phyloP scores from a whole-genome alignment of 2,888 invertebrate genomes.

The Eurytoma californica region DNA sequence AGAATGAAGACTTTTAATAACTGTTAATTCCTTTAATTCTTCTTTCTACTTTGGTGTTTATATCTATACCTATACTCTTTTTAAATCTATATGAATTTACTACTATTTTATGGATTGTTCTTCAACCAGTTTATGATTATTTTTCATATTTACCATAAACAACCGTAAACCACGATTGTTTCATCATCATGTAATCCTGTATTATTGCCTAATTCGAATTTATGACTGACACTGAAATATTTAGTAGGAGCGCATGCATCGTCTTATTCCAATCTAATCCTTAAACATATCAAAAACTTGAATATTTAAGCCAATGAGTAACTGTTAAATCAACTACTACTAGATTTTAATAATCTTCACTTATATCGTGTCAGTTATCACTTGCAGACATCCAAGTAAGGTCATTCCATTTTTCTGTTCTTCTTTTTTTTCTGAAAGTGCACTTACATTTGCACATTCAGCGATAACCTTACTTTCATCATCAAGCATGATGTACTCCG shows the following conservation, averaged over 20 bases:
- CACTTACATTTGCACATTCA: slow-evolving; percentile 43
- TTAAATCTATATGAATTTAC: slow-evolving; percentile 20
- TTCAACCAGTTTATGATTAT: slow-evolving; percentile 21
- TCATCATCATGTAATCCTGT: slow-evolving; percentile 5
- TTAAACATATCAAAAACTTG: not conserved
- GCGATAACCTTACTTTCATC: slow-evolving; percentile 36
- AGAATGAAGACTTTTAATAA: slow-evolving; percentile 43
- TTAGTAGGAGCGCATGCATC: not conserved
- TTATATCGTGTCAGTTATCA: slow-evolving; percentile 32
- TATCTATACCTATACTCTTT: slow-evolving; percentile 28
- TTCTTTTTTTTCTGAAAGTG: slow-evolving; percentile 23
- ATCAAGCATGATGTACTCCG: slow-evolving; percentile 50
- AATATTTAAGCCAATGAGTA: not conserved
- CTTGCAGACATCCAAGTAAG: slow-evolving; percentile 21
- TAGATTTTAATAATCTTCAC: not conserved
- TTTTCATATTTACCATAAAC: slow-evolving; percentile 37
- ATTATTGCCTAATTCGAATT: not conserved
- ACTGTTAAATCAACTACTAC: not conserved
- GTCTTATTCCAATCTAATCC: not conserved
- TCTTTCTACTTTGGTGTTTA: slow-evolving; percentile 50
- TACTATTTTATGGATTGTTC: slow-evolving; percentile 18
- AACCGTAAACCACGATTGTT: slow-evolving; percentile 20
- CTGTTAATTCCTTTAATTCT: slow-evolving; percentile 37
- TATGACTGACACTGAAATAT: not conserved
- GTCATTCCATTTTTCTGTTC: slow-evolving; percentile 24